Conservation (phyloP, 2,888 invertebrate species). For the Formica aserva region DNA sequence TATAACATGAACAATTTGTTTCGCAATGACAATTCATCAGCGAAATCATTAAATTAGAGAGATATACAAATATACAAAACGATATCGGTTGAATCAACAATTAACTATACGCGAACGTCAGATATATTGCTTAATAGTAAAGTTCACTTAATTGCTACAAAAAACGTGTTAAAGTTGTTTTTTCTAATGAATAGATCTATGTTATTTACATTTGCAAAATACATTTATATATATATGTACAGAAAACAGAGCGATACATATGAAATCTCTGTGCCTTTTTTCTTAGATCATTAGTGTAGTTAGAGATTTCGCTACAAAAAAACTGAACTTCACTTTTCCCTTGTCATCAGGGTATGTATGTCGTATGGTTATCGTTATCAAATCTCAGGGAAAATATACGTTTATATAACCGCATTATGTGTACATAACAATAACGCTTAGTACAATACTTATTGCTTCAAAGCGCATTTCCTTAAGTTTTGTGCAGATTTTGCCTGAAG, state of each 20-base stretch:
- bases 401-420: constrained; percentile 57
- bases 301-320: constrained; percentile 47
- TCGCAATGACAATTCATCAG: constrained; percentile 62
- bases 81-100: constrained; percentile 66
- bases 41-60: constrained; percentile 74
- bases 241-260: constrained; percentile 65
- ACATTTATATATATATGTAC: constrained; percentile 75
- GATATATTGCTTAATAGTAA: constrained; percentile 62
- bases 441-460: constrained; percentile 73
- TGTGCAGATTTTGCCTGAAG: constrained; percentile 59
- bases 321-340: constrained; percentile 6
- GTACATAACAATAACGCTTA: constrained; percentile 69
- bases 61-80: constrained; percentile 77
- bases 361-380: constrained; percentile 59
- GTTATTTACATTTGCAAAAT: constrained; percentile 79
- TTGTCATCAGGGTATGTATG: constrained; percentile 55
- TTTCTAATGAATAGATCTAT: constrained; percentile 66
- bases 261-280: constrained; percentile 56
- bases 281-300: constrained; percentile 30
- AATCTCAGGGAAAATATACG: constrained; percentile 67
- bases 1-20: constrained; percentile 70
- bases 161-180: constrained; percentile 59
- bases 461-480: constrained; percentile 69
- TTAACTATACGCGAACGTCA: constrained; percentile 65
- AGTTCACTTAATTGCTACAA: constrained; percentile 64